These are phyloP conservation scores for Euthynnus affinis DNA, from an alignment of 2,797 vertebrate genomes.

Conservation along the genomic window DNA sequence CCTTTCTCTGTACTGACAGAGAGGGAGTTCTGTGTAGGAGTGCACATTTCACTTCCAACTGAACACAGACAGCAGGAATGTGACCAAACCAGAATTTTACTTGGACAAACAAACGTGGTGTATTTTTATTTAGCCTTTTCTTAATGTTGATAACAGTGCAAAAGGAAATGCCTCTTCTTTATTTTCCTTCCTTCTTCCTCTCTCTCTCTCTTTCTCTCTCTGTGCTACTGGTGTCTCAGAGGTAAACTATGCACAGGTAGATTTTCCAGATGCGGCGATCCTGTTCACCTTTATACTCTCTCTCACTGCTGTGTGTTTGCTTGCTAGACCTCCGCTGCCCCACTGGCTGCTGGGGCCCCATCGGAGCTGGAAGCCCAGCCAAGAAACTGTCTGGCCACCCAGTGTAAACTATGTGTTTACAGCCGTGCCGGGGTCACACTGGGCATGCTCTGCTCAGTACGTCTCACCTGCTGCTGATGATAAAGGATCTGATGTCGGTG, in stretches of 20 bases:
- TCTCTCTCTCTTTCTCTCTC: neutral
- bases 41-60: neutral
- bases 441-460: slow-evolving; percentile 56
- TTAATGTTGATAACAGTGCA: slow-evolving; percentile 53
- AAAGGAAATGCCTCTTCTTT: slow-evolving; percentile 45
- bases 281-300: slow-evolving; percentile 60
- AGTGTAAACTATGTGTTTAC: slow-evolving; percentile 84
- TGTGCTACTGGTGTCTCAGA: slow-evolving; percentile 32
- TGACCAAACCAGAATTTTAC: neutral
- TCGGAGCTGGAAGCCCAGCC: slow-evolving; percentile 56
- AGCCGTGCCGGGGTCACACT: slow-evolving; percentile 69
- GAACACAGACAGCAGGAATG: neutral
- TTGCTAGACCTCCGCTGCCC: slow-evolving; percentile 48
- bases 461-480: slow-evolving; percentile 72
- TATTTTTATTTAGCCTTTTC: slow-evolving; percentile 35
- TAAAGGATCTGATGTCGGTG: slow-evolving; percentile 55
- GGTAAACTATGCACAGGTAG: slow-evolving; percentile 62
- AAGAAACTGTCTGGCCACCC: slow-evolving; percentile 75
- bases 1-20: neutral
- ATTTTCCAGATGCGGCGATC: slow-evolving; percentile 64
- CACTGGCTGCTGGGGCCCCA: slow-evolving; percentile 59
- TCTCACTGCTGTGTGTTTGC: slow-evolving; percentile 65
- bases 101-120: slow-evolving; percentile 6
- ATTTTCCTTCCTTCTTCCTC: neutral
- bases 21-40: slow-evolving; percentile 5